Conservation (phyloP, 2,888 invertebrate species). For the Blera fallax region DNA sequence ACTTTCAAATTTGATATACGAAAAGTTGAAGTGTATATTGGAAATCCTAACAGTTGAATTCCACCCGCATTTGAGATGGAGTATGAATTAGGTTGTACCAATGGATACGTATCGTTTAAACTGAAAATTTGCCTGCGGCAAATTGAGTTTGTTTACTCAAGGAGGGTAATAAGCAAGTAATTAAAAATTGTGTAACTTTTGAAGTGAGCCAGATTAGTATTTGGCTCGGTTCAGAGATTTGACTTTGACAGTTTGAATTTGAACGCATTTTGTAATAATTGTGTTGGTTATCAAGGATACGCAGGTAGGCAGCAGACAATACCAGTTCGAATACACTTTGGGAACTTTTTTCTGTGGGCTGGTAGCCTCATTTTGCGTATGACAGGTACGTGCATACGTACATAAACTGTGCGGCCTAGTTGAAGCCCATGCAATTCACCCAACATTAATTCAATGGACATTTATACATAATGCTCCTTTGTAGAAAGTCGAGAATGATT, state of each 20-base stretch:
- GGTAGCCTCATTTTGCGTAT: no score
- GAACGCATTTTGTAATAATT: not conserved
- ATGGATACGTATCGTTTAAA: not conserved
- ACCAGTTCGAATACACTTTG: no score
- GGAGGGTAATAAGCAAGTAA: not conserved
- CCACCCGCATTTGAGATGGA: not conserved
- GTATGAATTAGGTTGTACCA: not conserved
- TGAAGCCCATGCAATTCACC: no score
- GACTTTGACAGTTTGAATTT: not conserved
- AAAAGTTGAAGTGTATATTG: slow-evolving; percentile 34
- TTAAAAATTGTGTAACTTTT: slow-evolving; percentile 8
- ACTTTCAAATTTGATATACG: slow-evolving; percentile 36
- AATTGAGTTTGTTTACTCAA: not conserved
- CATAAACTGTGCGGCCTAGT: no score
- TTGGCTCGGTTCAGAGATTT: not conserved
- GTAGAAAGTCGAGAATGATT: no score
- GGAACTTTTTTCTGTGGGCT: no score
- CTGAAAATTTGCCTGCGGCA: not conserved
- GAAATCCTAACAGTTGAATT: not conserved
- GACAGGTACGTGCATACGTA: no score
- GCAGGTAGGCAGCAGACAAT: no score
- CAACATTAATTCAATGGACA: no score
- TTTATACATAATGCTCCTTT: no score
- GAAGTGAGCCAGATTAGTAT: not conserved
- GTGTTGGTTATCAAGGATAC: no score